phyloP scores from a whole-genome alignment of 2,797 vertebrate species.

The Serranus cabrilla region DNA sequence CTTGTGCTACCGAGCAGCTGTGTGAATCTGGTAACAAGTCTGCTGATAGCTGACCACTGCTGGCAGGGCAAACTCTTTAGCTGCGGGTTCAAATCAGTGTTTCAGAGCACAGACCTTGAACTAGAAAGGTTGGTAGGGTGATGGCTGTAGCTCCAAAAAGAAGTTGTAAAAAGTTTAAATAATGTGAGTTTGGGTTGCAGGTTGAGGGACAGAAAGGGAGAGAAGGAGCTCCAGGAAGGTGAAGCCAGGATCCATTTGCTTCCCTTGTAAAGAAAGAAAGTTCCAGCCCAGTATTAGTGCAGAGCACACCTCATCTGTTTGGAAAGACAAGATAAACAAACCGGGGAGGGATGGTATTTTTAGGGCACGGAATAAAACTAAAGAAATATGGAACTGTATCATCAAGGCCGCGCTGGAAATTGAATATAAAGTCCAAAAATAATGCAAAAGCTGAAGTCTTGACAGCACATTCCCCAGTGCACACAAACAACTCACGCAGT shows the following conservation, averaged over 20 bases:
- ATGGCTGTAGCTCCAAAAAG: neutral
- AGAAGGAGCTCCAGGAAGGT: neutral
- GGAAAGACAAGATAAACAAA: constrained; percentile 1
- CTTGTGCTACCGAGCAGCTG: neutral
- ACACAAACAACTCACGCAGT: constrained; percentile 24
- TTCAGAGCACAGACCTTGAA: too few relatives aligned
- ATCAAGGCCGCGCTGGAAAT: neutral
- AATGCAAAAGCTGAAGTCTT: neutral
- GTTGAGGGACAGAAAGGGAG: constrained; percentile 2
- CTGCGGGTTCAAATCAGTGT: too few relatives aligned
- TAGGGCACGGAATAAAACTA: neutral
- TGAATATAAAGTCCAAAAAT: constrained; percentile 16
- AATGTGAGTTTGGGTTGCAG: neutral
- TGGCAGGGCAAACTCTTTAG: too few relatives aligned
- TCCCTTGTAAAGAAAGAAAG: neutral
- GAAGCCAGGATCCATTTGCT: neutral
- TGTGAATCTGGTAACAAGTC: too few relatives aligned
- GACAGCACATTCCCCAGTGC: neutral
- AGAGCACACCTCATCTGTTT: neutral
- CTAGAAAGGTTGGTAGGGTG: neutral
- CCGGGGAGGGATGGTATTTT: constrained; percentile 6
- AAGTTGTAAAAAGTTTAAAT: neutral
- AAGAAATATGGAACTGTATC: neutral
- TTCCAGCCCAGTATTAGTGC: neutral
- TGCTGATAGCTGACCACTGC: too few relatives aligned